These are phyloP conservation scores for Zophobas atratus DNA, from an alignment of 1,140 invertebrate species.

Conservation along the genomic window DNA sequence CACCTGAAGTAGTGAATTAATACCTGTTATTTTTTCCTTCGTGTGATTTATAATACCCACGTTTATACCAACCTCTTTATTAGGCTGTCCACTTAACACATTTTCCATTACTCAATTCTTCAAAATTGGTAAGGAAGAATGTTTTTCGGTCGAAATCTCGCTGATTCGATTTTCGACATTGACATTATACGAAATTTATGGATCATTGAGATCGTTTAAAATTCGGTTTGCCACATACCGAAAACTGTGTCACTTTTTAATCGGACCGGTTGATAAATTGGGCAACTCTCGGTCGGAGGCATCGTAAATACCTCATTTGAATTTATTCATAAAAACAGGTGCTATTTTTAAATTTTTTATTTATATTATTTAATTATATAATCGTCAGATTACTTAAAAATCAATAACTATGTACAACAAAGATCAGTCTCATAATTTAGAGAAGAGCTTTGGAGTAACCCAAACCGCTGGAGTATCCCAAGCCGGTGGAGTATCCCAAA, in stretches of 20 bases:
- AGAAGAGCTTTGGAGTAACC: conserved; percentile 12
- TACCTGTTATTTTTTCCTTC: too few species aligned
- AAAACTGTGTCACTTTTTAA: conserved; percentile 24
- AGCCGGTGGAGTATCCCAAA: neutral
- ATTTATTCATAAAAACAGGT: too few species aligned
- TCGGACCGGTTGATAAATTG: conserved; percentile 12
- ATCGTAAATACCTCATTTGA: too few species aligned
- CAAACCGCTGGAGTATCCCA: conserved; percentile 1
- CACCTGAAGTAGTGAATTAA: too few species aligned
- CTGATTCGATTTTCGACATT: conserved; percentile 16
- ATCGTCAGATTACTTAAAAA: neutral
- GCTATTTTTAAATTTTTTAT: neutral
- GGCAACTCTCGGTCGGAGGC: neutral
- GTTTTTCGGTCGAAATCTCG: conserved; percentile 2
- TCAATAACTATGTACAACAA: neutral
- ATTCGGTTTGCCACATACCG: conserved; percentile 21
- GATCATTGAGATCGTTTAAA: conserved; percentile 16
- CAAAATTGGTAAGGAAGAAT: conserved; percentile 14
- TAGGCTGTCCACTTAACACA: too few species aligned
- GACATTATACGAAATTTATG: conserved; percentile 32
- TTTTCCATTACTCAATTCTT: too few species aligned
- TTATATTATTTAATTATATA: conserved; percentile 7
- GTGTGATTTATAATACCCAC: too few species aligned
- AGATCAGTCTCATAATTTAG: conserved; percentile 11
- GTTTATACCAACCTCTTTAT: too few species aligned